A percentile compares a stretch with the other conserved stretches of the same genome.
phyloP scores from a whole-genome alignment of 2,113 vertebrate species.

The Thunnus maccoyii region DNA sequence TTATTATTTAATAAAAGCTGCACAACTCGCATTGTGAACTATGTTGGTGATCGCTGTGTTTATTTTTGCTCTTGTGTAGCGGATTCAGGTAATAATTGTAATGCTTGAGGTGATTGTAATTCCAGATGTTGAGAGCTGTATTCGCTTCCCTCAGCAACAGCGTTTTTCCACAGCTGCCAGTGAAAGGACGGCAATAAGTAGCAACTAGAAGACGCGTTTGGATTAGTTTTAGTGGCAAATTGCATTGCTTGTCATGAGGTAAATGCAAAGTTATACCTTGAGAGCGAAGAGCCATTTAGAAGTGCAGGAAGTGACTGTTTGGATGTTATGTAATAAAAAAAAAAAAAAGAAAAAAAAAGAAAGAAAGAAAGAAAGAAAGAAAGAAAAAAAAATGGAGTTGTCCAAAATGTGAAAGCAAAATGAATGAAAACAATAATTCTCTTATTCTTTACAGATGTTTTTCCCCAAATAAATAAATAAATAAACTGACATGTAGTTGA shows the following conservation, averaged over 20 bases:
- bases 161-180: neutral
- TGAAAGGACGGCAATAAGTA: neutral
- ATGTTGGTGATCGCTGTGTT: neutral
- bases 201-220: too few relatives aligned
- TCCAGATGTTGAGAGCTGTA: constrained; percentile 52
- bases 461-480: neutral
- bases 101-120: neutral
- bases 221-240: neutral
- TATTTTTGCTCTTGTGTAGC: neutral
- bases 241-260: neutral
- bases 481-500: neutral
- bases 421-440: neutral
- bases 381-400: too few relatives aligned
- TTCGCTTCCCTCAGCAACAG: constrained; percentile 20
- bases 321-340: constrained; percentile 41
- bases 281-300: too few relatives aligned
- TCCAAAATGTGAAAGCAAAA: neutral
- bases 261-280: too few relatives aligned
- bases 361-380: neutral
- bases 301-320: constrained; percentile 11
- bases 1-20: too few relatives aligned
- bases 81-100: neutral
- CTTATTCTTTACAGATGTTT: neutral
- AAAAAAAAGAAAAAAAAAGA: neutral
- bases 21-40: neutral